Conservation (phyloP, 2,888 invertebrate species). For the Bibio marci region DNA sequence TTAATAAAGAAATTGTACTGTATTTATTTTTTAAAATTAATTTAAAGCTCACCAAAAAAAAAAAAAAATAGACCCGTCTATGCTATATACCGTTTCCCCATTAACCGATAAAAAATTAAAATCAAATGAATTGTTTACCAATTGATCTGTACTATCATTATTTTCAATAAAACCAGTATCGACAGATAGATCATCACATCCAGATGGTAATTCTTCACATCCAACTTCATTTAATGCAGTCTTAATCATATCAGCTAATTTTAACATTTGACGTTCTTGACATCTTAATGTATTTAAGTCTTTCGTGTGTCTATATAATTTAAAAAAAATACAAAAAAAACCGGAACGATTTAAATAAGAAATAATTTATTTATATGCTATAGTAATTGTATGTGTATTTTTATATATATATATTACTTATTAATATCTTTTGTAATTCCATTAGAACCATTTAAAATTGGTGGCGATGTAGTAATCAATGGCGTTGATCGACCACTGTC, state of each 20-base stretch:
- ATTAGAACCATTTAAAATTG: conserved; percentile 36
- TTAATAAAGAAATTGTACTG: no score
- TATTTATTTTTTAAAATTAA: not conserved
- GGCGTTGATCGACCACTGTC: conserved; percentile 12
- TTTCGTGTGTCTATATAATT: conserved; percentile 31
- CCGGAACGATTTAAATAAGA: not conserved
- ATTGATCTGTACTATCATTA: conserved; percentile 37
- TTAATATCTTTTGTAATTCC: conserved; percentile 29
- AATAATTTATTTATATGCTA: no score
- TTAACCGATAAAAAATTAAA: not conserved
- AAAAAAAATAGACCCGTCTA: not conserved
- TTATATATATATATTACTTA: conserved; percentile 16
- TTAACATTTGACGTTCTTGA: conserved; percentile 65
- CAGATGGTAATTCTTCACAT: conserved; percentile 74
- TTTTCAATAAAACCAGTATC: conserved; percentile 43
- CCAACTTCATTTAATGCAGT: conserved; percentile 73
- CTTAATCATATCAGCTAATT: conserved; percentile 68
- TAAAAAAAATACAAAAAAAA: not conserved
- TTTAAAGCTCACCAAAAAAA: not conserved
- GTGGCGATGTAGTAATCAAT: conserved; percentile 13
- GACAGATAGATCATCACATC: conserved; percentile 51
- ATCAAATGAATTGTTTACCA: not conserved
- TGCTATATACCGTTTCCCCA: not conserved
- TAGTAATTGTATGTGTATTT: no score
- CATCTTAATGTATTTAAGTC: conserved; percentile 68